phyloP scores from a whole-genome alignment of 1,140 invertebrate genomes.

The Sitophilus oryzae region DNA sequence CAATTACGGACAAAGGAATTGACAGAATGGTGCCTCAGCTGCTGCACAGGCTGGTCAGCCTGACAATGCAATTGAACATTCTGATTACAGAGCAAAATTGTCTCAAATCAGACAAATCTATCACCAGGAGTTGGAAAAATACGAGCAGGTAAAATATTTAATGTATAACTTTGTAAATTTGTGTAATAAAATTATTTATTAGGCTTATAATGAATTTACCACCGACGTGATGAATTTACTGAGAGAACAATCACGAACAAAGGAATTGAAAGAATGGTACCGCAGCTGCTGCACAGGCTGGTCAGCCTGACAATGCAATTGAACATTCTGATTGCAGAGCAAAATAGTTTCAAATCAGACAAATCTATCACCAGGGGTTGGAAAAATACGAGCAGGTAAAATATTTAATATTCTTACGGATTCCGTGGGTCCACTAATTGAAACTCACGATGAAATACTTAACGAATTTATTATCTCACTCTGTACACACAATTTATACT shows the following conservation, averaged over 20 bases:
- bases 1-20: constrained; percentile 97
- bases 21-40: constrained; percentile 99
- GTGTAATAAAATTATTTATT: constrained; percentile 25
- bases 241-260: constrained; percentile 94
- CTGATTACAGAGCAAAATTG: constrained; percentile 97
- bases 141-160: constrained; percentile 49
- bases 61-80: constrained; percentile 97
- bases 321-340: constrained; percentile 99
- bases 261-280: constrained; percentile 99
- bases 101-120: constrained; percentile 99
- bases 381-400: constrained; percentile 80
- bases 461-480: too few relatives aligned
- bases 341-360: constrained; percentile 97
- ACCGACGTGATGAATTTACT: constrained; percentile 98
- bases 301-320: constrained; percentile 87
- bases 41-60: constrained; percentile 73
- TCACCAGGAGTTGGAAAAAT: constrained; percentile 98
- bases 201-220: constrained; percentile 99
- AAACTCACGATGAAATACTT: too few relatives aligned
- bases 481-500: too few relatives aligned
- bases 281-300: constrained; percentile 78
- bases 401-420: neutral
- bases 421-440: too few relatives aligned
- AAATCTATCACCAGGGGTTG: constrained; percentile 98
- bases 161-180: constrained; percentile 6